phyloP scores from a whole-genome alignment of 2,797 vertebrate species.

The Tapera naevia region DNA sequence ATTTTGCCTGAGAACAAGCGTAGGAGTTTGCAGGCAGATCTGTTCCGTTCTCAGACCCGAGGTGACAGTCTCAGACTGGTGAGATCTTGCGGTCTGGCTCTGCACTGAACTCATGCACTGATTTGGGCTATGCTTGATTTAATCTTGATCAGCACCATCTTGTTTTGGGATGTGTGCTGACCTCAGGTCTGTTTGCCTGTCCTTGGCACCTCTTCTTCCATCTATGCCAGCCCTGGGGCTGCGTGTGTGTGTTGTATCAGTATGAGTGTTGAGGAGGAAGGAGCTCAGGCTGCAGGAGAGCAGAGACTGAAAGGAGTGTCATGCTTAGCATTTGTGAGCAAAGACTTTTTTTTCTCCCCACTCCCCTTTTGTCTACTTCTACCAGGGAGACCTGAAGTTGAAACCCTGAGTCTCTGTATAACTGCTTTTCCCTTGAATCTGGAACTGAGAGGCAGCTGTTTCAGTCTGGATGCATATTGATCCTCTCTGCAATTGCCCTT shows the following conservation, averaged over 20 bases:
- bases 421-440: not conserved
- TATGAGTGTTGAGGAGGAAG: not conserved
- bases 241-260: fast-evolving
- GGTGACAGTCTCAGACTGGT: not conserved
- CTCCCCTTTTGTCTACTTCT: not conserved
- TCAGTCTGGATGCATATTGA: not conserved
- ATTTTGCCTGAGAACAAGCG: not conserved
- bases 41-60: not conserved
- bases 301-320: not conserved
- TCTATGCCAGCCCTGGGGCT: not conserved
- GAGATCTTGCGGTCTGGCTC: not conserved
- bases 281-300: not conserved
- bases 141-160: not conserved
- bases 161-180: not conserved
- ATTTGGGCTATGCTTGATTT: not conserved
- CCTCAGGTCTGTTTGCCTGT: not conserved
- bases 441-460: not conserved
- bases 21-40: not conserved
- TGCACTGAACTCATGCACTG: not conserved
- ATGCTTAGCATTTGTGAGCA: not conserved
- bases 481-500: not conserved
- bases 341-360: not conserved
- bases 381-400: not conserved
- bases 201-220: not conserved
- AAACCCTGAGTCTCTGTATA: not conserved